Base-by-base conservation (phyloP, 2,113 vertebrate species). In the Coptodon bakossiorum region DNA sequence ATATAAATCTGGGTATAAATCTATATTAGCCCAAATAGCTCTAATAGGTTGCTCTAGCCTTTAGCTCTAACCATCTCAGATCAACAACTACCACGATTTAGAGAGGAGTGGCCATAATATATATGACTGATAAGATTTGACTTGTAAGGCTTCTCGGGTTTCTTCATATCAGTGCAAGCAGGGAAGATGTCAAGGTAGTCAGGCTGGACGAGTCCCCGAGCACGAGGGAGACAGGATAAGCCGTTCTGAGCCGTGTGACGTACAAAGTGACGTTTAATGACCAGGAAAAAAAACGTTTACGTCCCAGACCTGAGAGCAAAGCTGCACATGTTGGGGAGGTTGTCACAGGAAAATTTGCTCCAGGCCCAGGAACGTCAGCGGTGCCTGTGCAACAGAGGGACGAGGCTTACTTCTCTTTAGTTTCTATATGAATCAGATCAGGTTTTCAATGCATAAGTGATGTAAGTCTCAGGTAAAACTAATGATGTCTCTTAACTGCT, bases 271-370 rank as follows among this genome's bases (percentile, higher is more conserved):
- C 1, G 5, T 59, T 59, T 59, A 59, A 59, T 59, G 27, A 17
- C 14, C 57, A 31, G 56, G 6, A 59, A 29, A 53, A 50, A 27
- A 7, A 3, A 0, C 0, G 1, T 8, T 27, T 9, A 61, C 14
- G 1, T 31, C 17, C 1, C 24, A 16, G 13, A 61, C 57, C 57
- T 61, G 27, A 61, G 57, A 61, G 14, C 14, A 61, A 61, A 61
- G 57, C 8, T 61, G 27, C 57, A 31, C 57, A 6, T 17, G 27
- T 31, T 61, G 57, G 5, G 27, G 57, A 61, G 14, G 27, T 61
- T 31, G 57, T 61, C 27, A 17, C 19, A 1, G 48, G 48, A 50
- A 50, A 50, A 19, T 50, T 3, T 19, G 48, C 16, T 50, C 48
- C 48, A 50, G 48, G 16, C 48, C 16, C 7, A 1, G 7, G 27